A percentile compares a stretch with the other conserved stretches of the same genome.
Conservation (phyloP, 1,140 invertebrate genomes). For the Camponotus floridanus region DNA sequence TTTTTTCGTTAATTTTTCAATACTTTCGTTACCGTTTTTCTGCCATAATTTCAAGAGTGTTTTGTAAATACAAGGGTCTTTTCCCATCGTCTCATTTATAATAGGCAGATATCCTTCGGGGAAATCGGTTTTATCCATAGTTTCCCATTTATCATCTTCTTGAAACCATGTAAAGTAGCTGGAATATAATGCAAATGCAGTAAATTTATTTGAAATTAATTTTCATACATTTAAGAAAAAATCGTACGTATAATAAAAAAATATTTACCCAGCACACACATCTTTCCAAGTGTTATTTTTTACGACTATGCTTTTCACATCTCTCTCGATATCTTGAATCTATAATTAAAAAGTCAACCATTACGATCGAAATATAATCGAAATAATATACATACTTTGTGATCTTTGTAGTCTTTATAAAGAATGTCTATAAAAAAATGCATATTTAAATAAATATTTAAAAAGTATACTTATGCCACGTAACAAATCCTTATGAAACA, state of each 20-base stretch:
- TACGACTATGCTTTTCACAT: slow-evolving; percentile 80
- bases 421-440: too few species aligned
- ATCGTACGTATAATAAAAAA: background rate
- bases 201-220: slow-evolving; percentile 16
- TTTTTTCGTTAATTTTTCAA: slow-evolving; percentile 76
- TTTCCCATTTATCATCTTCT: slow-evolving; percentile 57
- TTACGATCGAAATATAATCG: background rate
- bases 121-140: slow-evolving; percentile 64
- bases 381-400: too few species aligned
- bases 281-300: slow-evolving; percentile 83
- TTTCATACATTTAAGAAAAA: background rate
- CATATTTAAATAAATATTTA: too few species aligned
- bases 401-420: too few species aligned
- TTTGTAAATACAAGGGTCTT: slow-evolving; percentile 82
- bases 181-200: background rate
- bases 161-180: slow-evolving; percentile 83
- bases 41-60: slow-evolving; percentile 82
- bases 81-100: slow-evolving; percentile 74
- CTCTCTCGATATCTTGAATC: slow-evolving; percentile 83
- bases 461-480: too few species aligned
- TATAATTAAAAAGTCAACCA: slow-evolving; percentile 64
- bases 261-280: slow-evolving; percentile 84
- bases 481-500: too few species aligned
- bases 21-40: slow-evolving; percentile 63
- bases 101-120: slow-evolving; percentile 72